Conservation (phyloP, 2,888 invertebrate species). For the Scaptomyza parva region DNA sequence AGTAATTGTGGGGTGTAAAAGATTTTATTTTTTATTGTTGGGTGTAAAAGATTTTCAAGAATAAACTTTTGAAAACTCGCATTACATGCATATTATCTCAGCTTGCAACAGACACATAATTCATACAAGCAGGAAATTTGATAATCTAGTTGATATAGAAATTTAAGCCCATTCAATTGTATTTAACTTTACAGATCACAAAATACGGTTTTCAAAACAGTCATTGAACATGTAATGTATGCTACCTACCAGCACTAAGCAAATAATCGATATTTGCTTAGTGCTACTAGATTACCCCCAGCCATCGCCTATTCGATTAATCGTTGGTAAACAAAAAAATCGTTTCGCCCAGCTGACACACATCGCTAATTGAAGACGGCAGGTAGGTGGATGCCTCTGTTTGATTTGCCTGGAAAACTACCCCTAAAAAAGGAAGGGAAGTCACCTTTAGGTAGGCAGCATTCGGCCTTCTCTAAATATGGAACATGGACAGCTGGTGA, state of each 20-base stretch:
- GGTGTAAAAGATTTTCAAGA: neutral
- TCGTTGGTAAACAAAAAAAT: constrained; percentile 16
- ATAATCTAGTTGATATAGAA: too few species aligned
- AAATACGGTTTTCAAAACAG: too few species aligned
- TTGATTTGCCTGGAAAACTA: constrained; percentile 57
- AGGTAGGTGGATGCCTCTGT: constrained; percentile 41
- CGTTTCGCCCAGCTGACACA: neutral
- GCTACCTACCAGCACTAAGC: too few species aligned
- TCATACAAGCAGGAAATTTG: too few species aligned
- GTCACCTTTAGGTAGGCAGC: constrained; percentile 21
- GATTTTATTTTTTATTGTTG: neutral
- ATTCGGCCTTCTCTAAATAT: constrained; percentile 18
- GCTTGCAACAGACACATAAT: neutral
- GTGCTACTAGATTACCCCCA: too few species aligned
- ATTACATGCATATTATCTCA: neutral
- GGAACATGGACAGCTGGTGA: constrained; percentile 56
- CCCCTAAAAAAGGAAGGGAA: constrained; percentile 50
- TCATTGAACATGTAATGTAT: neutral
- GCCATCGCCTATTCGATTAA: neutral
- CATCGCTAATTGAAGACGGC: constrained; percentile 48
- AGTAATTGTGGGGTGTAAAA: too few species aligned
- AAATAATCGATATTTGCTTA: too few species aligned
- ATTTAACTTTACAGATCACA: too few species aligned
- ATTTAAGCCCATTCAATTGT: neutral
- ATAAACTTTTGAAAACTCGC: too few species aligned